Percentiles rank a stretch among this genome's conserved stretches.
phyloP scores from a whole-genome alignment of 2,113 vertebrate species.

The Tonatia bakeri region DNA sequence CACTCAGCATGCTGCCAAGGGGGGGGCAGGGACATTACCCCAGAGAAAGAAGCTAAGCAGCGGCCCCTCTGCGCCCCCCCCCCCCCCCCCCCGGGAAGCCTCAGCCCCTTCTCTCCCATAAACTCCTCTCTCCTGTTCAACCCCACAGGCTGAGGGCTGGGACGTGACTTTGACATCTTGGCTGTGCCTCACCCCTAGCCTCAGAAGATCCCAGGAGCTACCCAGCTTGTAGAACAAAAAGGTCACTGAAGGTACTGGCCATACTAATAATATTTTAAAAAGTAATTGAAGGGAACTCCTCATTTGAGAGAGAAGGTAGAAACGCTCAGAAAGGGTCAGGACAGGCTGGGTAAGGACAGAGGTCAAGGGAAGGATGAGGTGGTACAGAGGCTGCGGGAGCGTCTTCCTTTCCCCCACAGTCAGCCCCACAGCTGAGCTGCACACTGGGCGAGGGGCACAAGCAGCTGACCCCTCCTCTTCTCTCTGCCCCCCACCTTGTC shows the following conservation, averaged over 20 bases:
- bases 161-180: neutral
- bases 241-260: neutral
- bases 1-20: neutral
- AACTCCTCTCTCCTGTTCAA: neutral
- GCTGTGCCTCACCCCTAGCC: neutral
- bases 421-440: neutral
- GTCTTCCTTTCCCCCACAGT: accelerated
- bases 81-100: neutral
- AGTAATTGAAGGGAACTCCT: neutral
- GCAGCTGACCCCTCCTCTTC: no score
- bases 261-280: neutral
- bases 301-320: neutral
- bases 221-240: neutral
- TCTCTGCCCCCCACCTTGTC: neutral
- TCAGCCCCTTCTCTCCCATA: neutral
- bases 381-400: no score
- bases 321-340: neutral
- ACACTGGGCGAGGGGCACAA: neutral
- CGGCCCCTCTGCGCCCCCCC: no score
- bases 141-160: no score
- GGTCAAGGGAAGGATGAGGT: neutral
- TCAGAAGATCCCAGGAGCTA: neutral
- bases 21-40: neutral
- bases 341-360: neutral
- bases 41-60: neutral